Evolutionary conservation across 2,113 vertebrate species (phyloP).

Genomic region (Salvelinus alpinus): DNA sequence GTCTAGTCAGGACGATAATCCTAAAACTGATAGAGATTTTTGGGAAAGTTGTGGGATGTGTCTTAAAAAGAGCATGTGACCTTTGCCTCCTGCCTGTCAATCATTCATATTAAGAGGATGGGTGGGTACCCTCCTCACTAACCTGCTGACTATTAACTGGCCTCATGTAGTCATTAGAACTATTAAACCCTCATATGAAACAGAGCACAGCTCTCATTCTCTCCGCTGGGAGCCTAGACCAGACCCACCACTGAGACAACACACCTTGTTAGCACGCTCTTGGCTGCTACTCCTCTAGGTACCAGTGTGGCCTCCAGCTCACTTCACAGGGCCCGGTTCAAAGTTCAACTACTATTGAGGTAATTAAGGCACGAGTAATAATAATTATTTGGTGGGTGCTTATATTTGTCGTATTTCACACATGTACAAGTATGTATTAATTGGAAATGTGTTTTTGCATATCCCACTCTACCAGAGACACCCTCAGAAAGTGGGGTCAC

Average conservation of each 20-base stretch:
- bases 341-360: not conserved
- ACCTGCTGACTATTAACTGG: constrained; percentile 33
- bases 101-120: constrained; percentile 15
- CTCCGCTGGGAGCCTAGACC: not conserved
- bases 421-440: no score
- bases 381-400: no score
- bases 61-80: not conserved
- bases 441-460: no score
- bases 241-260: not conserved
- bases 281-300: no score
- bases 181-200: constrained; percentile 34
- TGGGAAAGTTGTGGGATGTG: not conserved
- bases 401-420: no score
- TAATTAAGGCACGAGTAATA: not conserved
- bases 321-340: not conserved
- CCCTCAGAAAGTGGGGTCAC: no score
- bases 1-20: no score
- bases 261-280: not conserved
- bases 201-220: constrained; percentile 16
- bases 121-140: not conserved
- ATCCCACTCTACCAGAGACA: no score
- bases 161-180: constrained; percentile 41
- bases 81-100: constrained; percentile 16
- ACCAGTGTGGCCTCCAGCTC: not conserved
- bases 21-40: no score